Conservation (phyloP, 2,113 vertebrate species). For the Scortum barcoo region DNA sequence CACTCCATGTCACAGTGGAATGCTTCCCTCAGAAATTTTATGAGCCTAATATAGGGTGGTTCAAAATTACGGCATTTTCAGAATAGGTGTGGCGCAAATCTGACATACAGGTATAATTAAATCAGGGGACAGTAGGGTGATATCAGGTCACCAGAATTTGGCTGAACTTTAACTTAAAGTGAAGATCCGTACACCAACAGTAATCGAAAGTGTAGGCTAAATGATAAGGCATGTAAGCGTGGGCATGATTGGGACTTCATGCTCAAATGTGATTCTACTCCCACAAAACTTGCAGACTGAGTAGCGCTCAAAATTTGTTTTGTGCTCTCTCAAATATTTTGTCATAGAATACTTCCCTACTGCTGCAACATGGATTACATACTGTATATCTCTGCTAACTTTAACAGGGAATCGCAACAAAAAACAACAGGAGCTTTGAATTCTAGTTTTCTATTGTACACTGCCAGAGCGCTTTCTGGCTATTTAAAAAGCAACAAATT, state of each 20-base stretch:
- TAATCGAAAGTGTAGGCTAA: too few species aligned
- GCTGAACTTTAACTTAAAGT: too few species aligned
- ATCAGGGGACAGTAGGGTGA: too few species aligned
- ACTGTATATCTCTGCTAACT: background rate
- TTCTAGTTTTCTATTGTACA: conserved; percentile 7
- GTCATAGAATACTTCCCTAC: background rate
- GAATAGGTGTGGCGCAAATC: too few species aligned
- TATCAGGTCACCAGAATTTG: too few species aligned
- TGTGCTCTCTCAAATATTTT: background rate
- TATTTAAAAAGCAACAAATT: background rate
- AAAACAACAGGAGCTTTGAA: background rate
- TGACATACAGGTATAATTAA: too few species aligned
- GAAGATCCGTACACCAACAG: too few species aligned
- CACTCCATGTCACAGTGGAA: background rate
- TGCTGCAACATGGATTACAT: background rate
- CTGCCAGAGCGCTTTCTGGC: background rate
- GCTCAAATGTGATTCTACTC: too few species aligned
- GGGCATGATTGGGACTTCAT: too few species aligned
- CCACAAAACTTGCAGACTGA: conserved; percentile 6
- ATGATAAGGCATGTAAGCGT: too few species aligned
- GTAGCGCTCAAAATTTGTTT: background rate
- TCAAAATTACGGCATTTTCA: too few species aligned
- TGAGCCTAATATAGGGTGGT: background rate
- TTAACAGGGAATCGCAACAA: background rate
- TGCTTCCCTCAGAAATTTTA: background rate